Evolutionary conservation across 2,888 invertebrate species (phyloP).

Genomic region (Drosophila suboccidentalis): DNA sequence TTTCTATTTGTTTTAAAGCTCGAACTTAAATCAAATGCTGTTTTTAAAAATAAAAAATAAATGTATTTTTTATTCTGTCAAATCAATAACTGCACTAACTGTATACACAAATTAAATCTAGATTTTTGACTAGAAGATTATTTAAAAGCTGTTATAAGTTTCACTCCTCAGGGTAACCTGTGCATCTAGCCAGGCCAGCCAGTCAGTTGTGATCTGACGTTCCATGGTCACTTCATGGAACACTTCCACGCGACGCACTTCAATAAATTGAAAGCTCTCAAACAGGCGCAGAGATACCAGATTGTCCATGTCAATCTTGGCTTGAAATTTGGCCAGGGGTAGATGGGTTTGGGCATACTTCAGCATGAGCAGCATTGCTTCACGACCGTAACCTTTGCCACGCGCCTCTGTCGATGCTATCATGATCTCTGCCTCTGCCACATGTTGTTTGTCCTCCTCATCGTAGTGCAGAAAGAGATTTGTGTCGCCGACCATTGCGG

Average conservation of each 20-base stretch:
- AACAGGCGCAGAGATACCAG: slow-evolving; percentile 92
- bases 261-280: slow-evolving; percentile 90
- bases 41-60: too few species aligned
- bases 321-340: slow-evolving; percentile 89
- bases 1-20: too few species aligned
- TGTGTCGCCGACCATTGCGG: slow-evolving; percentile 97
- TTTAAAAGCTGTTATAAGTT: not conserved
- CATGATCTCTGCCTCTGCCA: slow-evolving; percentile 97
- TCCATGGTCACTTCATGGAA: slow-evolving; percentile 93
- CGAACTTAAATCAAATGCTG: too few species aligned
- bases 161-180: slow-evolving; percentile 56
- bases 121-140: not conserved
- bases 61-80: too few species aligned
- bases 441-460: slow-evolving; percentile 43
- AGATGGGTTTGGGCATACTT: slow-evolving; percentile 91
- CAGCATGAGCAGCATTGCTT: slow-evolving; percentile 93
- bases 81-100: too few species aligned
- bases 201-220: slow-evolving; percentile 87
- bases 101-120: not conserved
- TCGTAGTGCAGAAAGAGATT: slow-evolving; percentile 91
- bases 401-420: slow-evolving; percentile 92
- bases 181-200: slow-evolving; percentile 87
- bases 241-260: slow-evolving; percentile 89
- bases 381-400: slow-evolving; percentile 92
- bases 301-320: slow-evolving; percentile 93